Percentiles rank a stretch among this genome's conserved stretches.
These are phyloP conservation scores for Myotis davidii DNA, from an alignment of 2,113 vertebrate species.

Conservation along the genomic window DNA sequence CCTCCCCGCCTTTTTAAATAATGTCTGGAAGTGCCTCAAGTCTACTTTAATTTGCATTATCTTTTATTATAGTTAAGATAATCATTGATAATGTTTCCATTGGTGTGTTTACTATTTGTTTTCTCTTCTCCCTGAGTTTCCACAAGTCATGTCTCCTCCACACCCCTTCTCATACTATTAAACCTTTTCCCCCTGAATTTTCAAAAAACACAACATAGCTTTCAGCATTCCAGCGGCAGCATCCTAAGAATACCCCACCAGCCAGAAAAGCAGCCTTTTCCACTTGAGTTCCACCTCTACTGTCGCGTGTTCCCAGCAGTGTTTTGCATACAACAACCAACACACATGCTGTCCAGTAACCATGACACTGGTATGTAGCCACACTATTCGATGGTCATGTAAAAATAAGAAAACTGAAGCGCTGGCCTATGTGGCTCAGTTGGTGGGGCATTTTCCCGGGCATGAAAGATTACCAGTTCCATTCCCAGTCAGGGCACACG, in stretches of 20 bases:
- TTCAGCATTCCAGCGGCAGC: background rate
- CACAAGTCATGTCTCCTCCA: background rate
- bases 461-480: too few species aligned
- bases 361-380: background rate
- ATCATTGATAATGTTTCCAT: background rate
- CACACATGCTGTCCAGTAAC: background rate
- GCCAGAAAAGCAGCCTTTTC: background rate
- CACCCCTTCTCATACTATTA: background rate
- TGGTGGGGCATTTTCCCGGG: too few species aligned
- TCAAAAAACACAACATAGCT: background rate
- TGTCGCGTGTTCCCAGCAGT: background rate
- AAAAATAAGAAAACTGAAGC: background rate
- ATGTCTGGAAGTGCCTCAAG: background rate
- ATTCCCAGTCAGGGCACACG: too few species aligned
- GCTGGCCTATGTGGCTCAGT: too few species aligned
- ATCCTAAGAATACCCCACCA: background rate
- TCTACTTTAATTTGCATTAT: slow-evolving; percentile 17
- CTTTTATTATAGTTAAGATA: background rate
- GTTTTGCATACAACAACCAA: background rate
- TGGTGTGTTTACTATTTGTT: background rate
- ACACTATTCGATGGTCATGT: background rate
- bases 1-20: background rate
- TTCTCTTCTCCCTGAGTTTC: slow-evolving; percentile 1
- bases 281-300: background rate
- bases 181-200: background rate